Percentiles rank a stretch among this genome's conserved stretches.
Evolutionary conservation across 2,888 invertebrate species (phyloP).

Genomic region (Oxycera nigricornis): DNA sequence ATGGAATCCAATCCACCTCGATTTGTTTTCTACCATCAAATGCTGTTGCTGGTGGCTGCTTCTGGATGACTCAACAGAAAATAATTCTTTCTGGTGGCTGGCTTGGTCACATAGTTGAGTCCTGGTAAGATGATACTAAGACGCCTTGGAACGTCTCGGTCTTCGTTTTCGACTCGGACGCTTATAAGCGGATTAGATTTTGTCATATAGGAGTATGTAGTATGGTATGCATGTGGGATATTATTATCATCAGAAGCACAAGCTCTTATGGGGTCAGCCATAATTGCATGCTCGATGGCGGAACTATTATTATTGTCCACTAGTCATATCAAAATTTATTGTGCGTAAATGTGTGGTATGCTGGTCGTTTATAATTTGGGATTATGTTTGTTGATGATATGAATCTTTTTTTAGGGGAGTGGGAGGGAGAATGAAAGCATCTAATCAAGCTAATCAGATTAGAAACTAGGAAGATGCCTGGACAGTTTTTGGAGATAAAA

Average conservation of each 20-base stretch:
- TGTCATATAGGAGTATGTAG: conserved; percentile 5
- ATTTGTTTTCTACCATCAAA: too few species aligned
- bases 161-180: not conserved
- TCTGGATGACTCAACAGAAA: conserved; percentile 31
- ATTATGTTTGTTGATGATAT: not conserved
- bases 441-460: too few species aligned
- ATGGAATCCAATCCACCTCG: not conserved
- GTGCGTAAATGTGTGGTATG: not conserved
- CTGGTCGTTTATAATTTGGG: not conserved
- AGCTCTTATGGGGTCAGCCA: not conserved
- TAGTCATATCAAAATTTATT: not conserved
- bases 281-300: conserved; percentile 20
- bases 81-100: not conserved
- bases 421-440: not conserved
- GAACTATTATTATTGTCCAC: not conserved
- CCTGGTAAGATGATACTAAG: conserved; percentile 7
- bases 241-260: too few species aligned
- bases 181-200: conserved; percentile 29
- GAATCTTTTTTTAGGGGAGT: not conserved
- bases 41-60: too few species aligned
- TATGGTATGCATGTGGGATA: not conserved
- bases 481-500: too few species aligned
- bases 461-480: too few species aligned
- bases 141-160: conserved; percentile 17
- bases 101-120: not conserved